Conservation (phyloP, 2,113 vertebrate species). For the Pagrus major region DNA sequence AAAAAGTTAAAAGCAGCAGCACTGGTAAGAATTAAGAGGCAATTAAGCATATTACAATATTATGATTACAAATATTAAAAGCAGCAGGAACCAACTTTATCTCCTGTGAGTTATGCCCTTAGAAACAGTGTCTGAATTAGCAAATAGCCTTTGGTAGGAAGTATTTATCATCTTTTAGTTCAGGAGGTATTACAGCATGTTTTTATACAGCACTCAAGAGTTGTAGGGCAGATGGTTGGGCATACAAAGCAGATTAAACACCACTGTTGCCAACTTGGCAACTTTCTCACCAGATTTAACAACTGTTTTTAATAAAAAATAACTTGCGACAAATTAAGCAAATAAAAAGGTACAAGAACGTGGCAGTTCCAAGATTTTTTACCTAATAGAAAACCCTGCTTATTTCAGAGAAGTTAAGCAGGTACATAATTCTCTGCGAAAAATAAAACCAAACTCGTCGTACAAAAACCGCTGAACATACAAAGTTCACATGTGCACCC, state of each 20-base stretch:
- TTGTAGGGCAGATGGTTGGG: neutral
- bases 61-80: neutral
- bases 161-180: neutral
- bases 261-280: no score
- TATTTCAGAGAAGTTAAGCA: neutral
- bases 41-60: neutral
- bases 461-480: neutral
- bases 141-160: neutral
- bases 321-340: no score
- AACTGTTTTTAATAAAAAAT: no score
- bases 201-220: neutral
- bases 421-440: neutral
- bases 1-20: neutral
- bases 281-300: no score
- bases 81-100: neutral
- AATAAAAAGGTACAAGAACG: no score
- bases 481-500: neutral
- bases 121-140: neutral
- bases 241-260: neutral
- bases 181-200: neutral
- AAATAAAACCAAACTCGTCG: neutral
- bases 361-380: no score
- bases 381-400: no score
- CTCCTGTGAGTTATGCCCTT: neutral
- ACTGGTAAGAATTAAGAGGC: neutral